Evolutionary conservation across 2,113 vertebrate genomes (phyloP).

Genomic region (Tachysurus fulvidraco): DNA sequence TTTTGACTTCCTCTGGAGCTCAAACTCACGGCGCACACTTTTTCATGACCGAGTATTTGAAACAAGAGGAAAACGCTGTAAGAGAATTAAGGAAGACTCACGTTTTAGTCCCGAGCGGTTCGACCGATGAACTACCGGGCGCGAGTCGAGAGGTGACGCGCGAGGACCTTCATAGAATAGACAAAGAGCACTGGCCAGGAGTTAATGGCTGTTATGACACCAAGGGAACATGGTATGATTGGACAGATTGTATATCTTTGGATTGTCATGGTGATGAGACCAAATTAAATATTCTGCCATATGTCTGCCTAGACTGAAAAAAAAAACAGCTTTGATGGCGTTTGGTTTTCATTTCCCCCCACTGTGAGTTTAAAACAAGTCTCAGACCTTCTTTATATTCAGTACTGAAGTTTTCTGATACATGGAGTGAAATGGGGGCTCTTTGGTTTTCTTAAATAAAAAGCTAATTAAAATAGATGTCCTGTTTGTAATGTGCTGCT

Average conservation of each 20-base stretch:
- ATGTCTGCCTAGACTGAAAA: constrained; percentile 96
- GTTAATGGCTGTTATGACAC: constrained; percentile 97
- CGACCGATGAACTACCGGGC: constrained; percentile 81
- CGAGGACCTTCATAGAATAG: constrained; percentile 83
- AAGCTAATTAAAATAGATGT: constrained; percentile 62
- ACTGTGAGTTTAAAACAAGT: constrained; percentile 71
- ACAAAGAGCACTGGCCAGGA: constrained; percentile 84
- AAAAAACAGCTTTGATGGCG: constrained; percentile 72
- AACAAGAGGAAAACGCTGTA: constrained; percentile 89
- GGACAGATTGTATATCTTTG: constrained; percentile 97
- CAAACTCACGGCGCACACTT: constrained; percentile 93
- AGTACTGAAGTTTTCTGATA: constrained; percentile 66
- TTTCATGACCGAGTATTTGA: constrained; percentile 97
- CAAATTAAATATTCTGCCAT: constrained; percentile 97
- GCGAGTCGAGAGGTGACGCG: constrained; percentile 80
- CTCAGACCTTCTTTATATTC: constrained; percentile 62
- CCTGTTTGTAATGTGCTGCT: constrained; percentile 86
- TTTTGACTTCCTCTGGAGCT: constrained; percentile 93
- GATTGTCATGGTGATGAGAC: constrained; percentile 93
- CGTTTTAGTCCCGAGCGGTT: constrained; percentile 80
- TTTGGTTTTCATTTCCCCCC: constrained; percentile 69
- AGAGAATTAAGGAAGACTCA: constrained; percentile 82
- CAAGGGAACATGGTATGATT: constrained; percentile 96
- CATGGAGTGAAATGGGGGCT: constrained; percentile 70
- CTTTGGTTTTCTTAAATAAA: constrained; percentile 62